Conservation (phyloP, 2,888 invertebrate species). For the Phania funesta region DNA sequence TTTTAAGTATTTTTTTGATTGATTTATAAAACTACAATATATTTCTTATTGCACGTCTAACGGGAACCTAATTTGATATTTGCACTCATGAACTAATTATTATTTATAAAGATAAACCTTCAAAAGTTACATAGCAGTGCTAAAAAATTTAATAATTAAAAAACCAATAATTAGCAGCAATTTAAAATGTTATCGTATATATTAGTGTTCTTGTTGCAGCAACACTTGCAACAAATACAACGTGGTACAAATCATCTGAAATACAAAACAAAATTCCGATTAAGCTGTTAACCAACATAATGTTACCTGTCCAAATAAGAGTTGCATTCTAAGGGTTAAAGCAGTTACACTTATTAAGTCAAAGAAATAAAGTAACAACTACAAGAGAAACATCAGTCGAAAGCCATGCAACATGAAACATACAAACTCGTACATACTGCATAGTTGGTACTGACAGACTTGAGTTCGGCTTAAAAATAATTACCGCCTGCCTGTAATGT, state of each 20-base stretch:
- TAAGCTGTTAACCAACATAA: constrained; percentile 64
- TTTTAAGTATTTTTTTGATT: too few relatives aligned
- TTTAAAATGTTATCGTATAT: too few relatives aligned
- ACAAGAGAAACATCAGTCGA: constrained; percentile 49
- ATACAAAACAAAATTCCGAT: constrained; percentile 42
- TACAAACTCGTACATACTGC: background rate
- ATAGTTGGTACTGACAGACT: constrained; percentile 67
- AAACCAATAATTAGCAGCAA: constrained; percentile 14
- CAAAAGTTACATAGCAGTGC: background rate
- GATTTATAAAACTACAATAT: too few relatives aligned
- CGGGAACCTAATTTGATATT: too few relatives aligned
- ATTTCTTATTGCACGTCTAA: too few relatives aligned
- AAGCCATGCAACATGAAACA: constrained; percentile 41
- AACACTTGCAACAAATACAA: background rate
- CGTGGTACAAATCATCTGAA: constrained; percentile 16
- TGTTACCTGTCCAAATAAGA: constrained; percentile 58
- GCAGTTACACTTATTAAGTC: constrained; percentile 43
- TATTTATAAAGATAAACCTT: too few relatives aligned
- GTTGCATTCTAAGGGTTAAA: constrained; percentile 48
- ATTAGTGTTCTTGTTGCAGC: background rate
- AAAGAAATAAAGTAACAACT: constrained; percentile 25
- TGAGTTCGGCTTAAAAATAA: constrained; percentile 69
- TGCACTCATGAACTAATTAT: too few relatives aligned
- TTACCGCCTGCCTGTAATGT: constrained; percentile 68
- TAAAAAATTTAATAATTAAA: constrained; percentile 27